phyloP scores from a whole-genome alignment of 2,797 vertebrate genomes.

The Mergus octosetaceus region DNA sequence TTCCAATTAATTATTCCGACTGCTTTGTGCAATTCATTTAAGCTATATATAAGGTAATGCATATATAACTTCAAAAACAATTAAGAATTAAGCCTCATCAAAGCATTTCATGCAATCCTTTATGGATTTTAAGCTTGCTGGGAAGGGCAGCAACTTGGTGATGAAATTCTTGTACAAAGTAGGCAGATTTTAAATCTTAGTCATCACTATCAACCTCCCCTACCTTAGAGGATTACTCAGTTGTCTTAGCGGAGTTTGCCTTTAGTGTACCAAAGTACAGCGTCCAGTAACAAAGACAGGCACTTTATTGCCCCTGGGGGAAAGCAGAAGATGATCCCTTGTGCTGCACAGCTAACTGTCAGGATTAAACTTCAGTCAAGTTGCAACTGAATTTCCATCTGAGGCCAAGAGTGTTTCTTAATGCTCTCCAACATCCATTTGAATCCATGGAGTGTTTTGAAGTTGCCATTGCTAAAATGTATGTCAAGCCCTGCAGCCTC shows the following conservation, averaged over 20 bases:
- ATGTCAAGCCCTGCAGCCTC: background rate
- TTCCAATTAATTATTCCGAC: background rate
- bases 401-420: background rate
- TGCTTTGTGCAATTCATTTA: background rate
- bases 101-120: background rate
- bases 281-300: background rate
- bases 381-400: background rate
- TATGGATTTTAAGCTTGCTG: background rate
- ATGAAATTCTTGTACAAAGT: background rate
- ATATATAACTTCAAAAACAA: background rate
- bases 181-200: background rate
- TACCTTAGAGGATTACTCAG: slow-evolving; percentile 3
- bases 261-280: background rate
- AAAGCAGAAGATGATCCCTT: background rate
- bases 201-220: background rate
- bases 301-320: background rate
- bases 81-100: background rate
- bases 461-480: background rate
- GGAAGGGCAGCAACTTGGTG: background rate
- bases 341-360: background rate
- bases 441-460: background rate
- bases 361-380: slow-evolving; percentile 13
- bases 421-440: background rate
- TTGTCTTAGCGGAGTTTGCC: background rate
- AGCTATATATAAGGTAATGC: background rate